Conservation (phyloP, 2,888 invertebrate species). For the Agrilus cyanescens region DNA sequence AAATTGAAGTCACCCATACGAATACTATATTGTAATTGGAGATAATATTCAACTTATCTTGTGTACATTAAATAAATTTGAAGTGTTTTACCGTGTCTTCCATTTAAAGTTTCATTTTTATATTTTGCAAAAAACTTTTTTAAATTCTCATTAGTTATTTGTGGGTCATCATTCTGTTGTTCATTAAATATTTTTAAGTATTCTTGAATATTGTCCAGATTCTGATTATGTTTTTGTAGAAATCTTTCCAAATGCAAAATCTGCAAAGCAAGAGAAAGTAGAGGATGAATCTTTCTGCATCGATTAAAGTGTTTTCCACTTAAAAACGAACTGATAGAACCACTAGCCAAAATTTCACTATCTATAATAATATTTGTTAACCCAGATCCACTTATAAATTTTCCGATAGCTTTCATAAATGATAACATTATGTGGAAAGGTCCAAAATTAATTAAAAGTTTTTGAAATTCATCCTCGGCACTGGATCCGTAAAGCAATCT, state of each 20-base stretch:
- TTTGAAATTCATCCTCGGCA: no score
- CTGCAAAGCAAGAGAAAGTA: conserved; percentile 18
- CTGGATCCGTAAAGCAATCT: conserved; percentile 17
- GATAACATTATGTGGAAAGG: conserved; percentile 21
- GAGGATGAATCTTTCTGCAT: conserved; percentile 14
- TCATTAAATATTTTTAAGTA: conserved; percentile 14
- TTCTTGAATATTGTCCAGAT: conserved; percentile 3
- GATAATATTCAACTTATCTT: no score
- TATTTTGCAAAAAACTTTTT: no score
- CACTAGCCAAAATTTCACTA: conserved; percentile 18
- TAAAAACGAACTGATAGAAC: conserved; percentile 18
- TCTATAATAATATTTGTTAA: conserved; percentile 16
- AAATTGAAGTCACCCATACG: no score
- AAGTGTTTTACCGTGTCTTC: no score
- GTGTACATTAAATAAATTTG: no score
- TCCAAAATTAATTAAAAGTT: conserved; percentile 20
- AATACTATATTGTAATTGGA: no score
- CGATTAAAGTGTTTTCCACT: conserved; percentile 18
- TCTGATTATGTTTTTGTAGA: conserved; percentile 6
- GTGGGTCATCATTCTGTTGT: no score
- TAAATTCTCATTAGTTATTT: no score
- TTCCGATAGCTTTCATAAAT: conserved; percentile 20
- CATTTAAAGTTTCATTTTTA: no score
- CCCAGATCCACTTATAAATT: conserved; percentile 16
- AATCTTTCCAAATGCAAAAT: conserved; percentile 19